Conservation (phyloP, 2,888 invertebrate genomes). For the Onchidella celtica region DNA sequence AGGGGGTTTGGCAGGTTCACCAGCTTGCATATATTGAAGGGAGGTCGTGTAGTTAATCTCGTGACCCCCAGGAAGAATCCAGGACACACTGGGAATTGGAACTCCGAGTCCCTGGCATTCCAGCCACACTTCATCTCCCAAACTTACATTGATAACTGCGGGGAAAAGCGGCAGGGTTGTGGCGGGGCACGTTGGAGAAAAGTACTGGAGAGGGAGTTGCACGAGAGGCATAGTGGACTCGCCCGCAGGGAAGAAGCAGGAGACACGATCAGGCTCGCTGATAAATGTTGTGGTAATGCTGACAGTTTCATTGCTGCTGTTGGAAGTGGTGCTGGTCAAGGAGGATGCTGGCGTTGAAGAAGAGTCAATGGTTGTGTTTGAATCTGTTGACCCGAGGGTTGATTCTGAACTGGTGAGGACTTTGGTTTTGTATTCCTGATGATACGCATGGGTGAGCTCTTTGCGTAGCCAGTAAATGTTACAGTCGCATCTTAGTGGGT, state of each 20-base stretch:
- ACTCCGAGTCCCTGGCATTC: constrained; percentile 81
- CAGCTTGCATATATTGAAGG: not conserved
- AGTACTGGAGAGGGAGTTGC: constrained; percentile 59
- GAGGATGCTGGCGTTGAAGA: not conserved
- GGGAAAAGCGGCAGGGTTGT: constrained; percentile 72
- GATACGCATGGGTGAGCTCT: constrained; percentile 13
- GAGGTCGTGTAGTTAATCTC: constrained; percentile 41
- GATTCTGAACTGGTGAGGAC: not conserved
- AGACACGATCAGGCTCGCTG: constrained; percentile 71
- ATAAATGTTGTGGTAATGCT: constrained; percentile 48
- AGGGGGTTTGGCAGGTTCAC: not conserved
- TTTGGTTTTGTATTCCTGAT: not conserved
- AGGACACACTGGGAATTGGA: constrained; percentile 79
- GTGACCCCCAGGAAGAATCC: constrained; percentile 79
- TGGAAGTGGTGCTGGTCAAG: not conserved
- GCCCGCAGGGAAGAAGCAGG: constrained; percentile 76
- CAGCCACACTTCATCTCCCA: constrained; percentile 77
- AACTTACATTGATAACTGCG: constrained; percentile 67
- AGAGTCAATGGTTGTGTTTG: not conserved
- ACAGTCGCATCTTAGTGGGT: constrained; percentile 81
- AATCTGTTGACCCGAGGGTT: not conserved
- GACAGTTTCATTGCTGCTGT: not conserved
- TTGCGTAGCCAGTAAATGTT: constrained; percentile 76
- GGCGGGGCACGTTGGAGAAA: constrained; percentile 72
- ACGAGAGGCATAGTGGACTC: constrained; percentile 65